These are phyloP conservation scores for Escarpia spicata DNA, from an alignment of 2,888 invertebrate species.

Conservation along the genomic window DNA sequence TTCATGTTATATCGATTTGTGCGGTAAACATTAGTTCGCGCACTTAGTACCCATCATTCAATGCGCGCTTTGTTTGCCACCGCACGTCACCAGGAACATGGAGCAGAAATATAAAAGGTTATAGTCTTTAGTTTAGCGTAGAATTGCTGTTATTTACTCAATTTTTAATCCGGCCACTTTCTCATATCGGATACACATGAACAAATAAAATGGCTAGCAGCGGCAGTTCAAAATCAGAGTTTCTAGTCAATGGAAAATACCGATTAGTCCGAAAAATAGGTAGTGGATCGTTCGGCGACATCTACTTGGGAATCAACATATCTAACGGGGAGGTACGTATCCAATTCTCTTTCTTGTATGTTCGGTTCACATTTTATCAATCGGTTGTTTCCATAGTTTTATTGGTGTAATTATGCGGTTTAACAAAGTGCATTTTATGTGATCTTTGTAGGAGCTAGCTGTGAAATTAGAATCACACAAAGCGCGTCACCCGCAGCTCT, in stretches of 20 bases:
- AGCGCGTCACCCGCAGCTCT: slow-evolving; percentile 69
- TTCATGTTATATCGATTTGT: slow-evolving; percentile 16
- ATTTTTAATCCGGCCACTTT: slow-evolving; percentile 1
- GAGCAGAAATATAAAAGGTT: slow-evolving; percentile 4
- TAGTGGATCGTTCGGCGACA: slow-evolving; percentile 65
- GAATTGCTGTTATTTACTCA: slow-evolving; percentile 14
- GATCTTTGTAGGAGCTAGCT: slow-evolving; percentile 66
- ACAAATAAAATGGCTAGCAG: slow-evolving; percentile 21
- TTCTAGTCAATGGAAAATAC: slow-evolving; percentile 63
- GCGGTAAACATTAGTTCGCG: neutral
- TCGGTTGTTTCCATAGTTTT: neutral
- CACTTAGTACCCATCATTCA: slow-evolving; percentile 13
- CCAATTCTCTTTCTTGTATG: neutral
- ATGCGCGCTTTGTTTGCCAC: slow-evolving; percentile 25
- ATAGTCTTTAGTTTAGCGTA: slow-evolving; percentile 18
- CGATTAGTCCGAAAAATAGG: slow-evolving; percentile 64
- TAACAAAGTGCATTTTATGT: neutral
- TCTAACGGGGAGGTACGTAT: slow-evolving; percentile 59
- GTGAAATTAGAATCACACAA: slow-evolving; percentile 69
- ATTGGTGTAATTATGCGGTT: neutral
- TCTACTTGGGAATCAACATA: slow-evolving; percentile 63
- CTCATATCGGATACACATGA: slow-evolving; percentile 13
- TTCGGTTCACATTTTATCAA: slow-evolving; percentile 3
- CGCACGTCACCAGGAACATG: slow-evolving; percentile 24
- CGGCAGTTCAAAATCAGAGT: slow-evolving; percentile 55